Conservation (phyloP, 2,797 vertebrate species). For the Tachyglossus aculeatus region DNA sequence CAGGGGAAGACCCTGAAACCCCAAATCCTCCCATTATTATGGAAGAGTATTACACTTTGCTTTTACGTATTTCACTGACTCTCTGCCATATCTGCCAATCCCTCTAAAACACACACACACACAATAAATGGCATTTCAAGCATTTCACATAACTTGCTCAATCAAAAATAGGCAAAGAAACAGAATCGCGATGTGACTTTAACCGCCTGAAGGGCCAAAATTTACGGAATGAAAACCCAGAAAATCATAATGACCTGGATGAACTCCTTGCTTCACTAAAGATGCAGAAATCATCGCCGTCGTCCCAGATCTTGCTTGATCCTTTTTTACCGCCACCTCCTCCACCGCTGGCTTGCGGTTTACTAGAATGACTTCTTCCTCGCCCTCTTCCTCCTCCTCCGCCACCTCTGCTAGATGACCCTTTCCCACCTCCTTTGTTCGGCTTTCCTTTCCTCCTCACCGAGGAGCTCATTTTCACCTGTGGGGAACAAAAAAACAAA, state of each 20-base stretch:
- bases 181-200: too few relatives aligned
- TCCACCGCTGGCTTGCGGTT: slow-evolving; percentile 41
- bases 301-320: slow-evolving; percentile 82
- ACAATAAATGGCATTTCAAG: not conserved
- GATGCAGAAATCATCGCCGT: slow-evolving; percentile 89
- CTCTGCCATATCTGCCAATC: too few relatives aligned
- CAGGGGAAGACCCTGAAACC: too few relatives aligned
- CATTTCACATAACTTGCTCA: not conserved
- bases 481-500: slow-evolving; percentile 18
- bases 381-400: slow-evolving; percentile 61
- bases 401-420: too few relatives aligned
- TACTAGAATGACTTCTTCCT: slow-evolving; percentile 43
- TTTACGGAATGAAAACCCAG: not conserved
- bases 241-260: slow-evolving; percentile 70
- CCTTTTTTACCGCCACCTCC: slow-evolving; percentile 79
- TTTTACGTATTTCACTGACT: too few relatives aligned
- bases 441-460: slow-evolving; percentile 72
- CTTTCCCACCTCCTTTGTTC: slow-evolving; percentile 69
- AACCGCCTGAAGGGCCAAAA: too few relatives aligned
- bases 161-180: fast-evolving
- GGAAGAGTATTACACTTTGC: too few relatives aligned
- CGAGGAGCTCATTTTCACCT: slow-evolving; percentile 74
- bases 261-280: slow-evolving; percentile 74
- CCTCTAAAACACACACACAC: too few relatives aligned
- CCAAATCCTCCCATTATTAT: too few relatives aligned